Evolutionary conservation across 2,888 invertebrate genomes (phyloP).

Genomic region (Drosophila parthenogenetica): DNA sequence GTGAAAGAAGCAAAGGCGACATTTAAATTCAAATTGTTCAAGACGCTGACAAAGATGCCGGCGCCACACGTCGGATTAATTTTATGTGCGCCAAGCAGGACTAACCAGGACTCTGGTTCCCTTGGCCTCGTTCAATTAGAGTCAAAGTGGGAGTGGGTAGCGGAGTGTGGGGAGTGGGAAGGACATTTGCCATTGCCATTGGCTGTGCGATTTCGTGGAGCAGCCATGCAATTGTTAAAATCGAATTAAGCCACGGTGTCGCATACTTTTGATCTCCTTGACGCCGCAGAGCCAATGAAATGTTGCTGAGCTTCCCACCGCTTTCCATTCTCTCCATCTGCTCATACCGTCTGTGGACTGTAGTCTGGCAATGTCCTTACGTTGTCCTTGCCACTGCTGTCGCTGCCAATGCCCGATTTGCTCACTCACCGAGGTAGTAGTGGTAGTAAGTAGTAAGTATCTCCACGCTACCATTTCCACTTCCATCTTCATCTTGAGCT

Average conservation of each 20-base stretch:
- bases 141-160: conserved; percentile 11
- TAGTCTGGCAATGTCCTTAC: conserved; percentile 69
- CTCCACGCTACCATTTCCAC: not conserved
- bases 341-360: not conserved
- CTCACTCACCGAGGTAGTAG: conserved; percentile 36
- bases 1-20: conserved; percentile 59
- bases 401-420: conserved; percentile 31
- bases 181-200: conserved; percentile 61
- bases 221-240: conserved; percentile 78
- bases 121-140: conserved; percentile 69
- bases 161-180: not conserved
- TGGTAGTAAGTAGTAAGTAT: conserved; percentile 1
- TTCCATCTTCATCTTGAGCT: conserved; percentile 3
- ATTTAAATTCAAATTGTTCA: conserved; percentile 80
- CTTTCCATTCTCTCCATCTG: conserved; percentile 3
- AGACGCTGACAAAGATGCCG: conserved; percentile 75
- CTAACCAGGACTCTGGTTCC: conserved; percentile 19
- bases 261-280: conserved; percentile 80
- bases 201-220: conserved; percentile 53
- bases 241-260: conserved; percentile 81
- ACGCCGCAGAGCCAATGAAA: conserved; percentile 73
- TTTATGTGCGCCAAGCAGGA: conserved; percentile 74
- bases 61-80: conserved; percentile 84
- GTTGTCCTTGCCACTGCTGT: conserved; percentile 72
- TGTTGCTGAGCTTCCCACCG: conserved; percentile 62